Evolutionary conservation across 2,888 invertebrate species (phyloP).

Genomic region (Ectemnius lituratus): DNA sequence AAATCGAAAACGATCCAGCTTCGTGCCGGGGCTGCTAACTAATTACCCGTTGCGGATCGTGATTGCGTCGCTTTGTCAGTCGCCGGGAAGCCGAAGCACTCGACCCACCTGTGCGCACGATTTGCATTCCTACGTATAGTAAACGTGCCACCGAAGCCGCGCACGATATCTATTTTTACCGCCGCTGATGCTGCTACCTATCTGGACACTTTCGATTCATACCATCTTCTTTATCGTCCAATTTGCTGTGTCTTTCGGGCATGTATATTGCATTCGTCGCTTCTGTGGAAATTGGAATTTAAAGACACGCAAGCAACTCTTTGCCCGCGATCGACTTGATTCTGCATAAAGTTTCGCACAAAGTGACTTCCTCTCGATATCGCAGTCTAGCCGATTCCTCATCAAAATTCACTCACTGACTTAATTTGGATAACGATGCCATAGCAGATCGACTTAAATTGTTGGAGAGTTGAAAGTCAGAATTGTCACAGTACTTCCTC

Average conservation of each 20-base stretch:
- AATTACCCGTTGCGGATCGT: slow-evolving; percentile 74
- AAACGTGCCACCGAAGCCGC: slow-evolving; percentile 50
- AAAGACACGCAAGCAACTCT: not conserved
- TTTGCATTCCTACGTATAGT: slow-evolving; percentile 68
- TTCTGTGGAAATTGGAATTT: not conserved
- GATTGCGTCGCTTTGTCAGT: slow-evolving; percentile 76
- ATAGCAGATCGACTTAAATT: no score
- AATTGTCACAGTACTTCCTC: no score
- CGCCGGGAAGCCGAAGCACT: slow-evolving; percentile 41
- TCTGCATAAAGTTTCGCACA: no score
- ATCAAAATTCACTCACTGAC: no score
- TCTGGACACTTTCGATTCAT: slow-evolving; percentile 18
- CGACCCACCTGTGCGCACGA: slow-evolving; percentile 62
- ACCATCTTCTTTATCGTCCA: slow-evolving; percentile 28
- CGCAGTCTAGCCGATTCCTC: no score
- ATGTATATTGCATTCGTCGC: not conserved
- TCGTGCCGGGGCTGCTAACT: slow-evolving; percentile 69
- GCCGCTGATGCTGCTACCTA: slow-evolving; percentile 36
- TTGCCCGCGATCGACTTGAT: not conserved
- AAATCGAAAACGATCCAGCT: slow-evolving; percentile 73
- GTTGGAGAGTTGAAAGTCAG: no score
- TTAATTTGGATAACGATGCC: no score
- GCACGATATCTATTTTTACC: slow-evolving; percentile 60
- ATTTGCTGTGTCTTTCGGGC: slow-evolving; percentile 8
- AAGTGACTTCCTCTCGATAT: no score